Conservation (phyloP, 2,888 invertebrate species). For the Rhagonycha fulva region DNA sequence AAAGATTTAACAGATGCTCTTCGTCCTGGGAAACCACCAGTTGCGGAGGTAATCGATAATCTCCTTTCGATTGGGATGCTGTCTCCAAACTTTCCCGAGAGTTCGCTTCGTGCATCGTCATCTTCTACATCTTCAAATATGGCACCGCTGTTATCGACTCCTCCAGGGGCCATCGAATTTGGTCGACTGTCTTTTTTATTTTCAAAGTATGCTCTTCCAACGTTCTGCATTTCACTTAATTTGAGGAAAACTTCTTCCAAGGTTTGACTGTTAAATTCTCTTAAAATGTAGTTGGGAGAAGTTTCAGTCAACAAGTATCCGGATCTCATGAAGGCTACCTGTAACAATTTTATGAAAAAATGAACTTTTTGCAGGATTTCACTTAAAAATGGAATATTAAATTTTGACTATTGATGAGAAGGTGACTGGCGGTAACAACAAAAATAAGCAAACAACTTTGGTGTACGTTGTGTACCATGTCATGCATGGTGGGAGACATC, state of each 20-base stretch:
- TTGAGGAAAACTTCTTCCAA: conserved; percentile 83
- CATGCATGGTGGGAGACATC: too few relatives aligned
- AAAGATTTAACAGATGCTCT: neutral
- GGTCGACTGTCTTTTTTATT: conserved; percentile 52
- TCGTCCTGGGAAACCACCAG: conserved; percentile 16
- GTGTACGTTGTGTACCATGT: too few relatives aligned
- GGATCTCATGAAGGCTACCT: conserved; percentile 85
- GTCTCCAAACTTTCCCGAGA: conserved; percentile 89
- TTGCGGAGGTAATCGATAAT: neutral
- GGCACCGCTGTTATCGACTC: conserved; percentile 67
- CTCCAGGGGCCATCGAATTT: conserved; percentile 70
- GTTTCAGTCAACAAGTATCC: conserved; percentile 84
- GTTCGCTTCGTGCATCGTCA: conserved; percentile 74
- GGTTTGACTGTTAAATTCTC: conserved; percentile 72
- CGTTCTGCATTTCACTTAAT: conserved; percentile 77
- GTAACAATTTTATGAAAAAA: conserved; percentile 25
- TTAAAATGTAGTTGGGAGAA: conserved; percentile 72
- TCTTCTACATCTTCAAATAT: conserved; percentile 68
- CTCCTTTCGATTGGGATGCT: conserved; percentile 70
- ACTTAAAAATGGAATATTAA: too few relatives aligned
- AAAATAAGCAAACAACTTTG: too few relatives aligned
- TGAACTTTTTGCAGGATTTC: too few relatives aligned
- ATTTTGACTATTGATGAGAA: too few relatives aligned
- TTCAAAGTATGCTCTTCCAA: conserved; percentile 83
- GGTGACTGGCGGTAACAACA: too few relatives aligned